A percentile compares a stretch with the other conserved stretches of the same genome.
Conservation (phyloP, 2,888 invertebrate species). For the Agrotis ipsilon region DNA sequence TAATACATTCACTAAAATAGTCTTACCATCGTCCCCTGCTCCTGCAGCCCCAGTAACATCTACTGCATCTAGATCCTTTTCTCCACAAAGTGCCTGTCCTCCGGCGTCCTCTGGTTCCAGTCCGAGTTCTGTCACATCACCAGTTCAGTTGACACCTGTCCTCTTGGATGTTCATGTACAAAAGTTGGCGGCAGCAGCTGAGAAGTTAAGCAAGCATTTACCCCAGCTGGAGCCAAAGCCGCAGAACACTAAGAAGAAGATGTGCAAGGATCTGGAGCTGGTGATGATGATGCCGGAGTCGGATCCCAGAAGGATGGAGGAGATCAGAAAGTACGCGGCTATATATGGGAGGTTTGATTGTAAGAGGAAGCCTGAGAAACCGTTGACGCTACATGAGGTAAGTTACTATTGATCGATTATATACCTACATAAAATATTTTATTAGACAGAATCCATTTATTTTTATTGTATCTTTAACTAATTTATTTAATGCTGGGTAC, state of each 20-base stretch:
- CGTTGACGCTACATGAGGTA: constrained; percentile 98
- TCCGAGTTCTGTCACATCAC: constrained; percentile 91
- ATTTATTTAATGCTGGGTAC: too few relatives aligned
- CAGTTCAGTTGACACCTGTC: constrained; percentile 94
- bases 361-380: constrained; percentile 98
- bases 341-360: constrained; percentile 99
- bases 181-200: constrained; percentile 96
- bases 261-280: constrained; percentile 97
- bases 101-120: constrained; percentile 91
- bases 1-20: constrained; percentile 85
- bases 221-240: constrained; percentile 97
- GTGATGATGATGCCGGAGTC: constrained; percentile 97
- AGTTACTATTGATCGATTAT: constrained; percentile 42
- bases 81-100: constrained; percentile 87
- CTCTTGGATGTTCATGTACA: constrained; percentile 96
- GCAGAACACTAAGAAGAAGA: constrained; percentile 97
- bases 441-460: too few relatives aligned
- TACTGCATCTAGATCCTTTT: constrained; percentile 82
- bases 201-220: constrained; percentile 95
- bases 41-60: constrained; percentile 84
- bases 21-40: constrained; percentile 88
- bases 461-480: too few relatives aligned
- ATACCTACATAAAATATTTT: too few relatives aligned
- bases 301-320: constrained; percentile 97
- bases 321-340: constrained; percentile 98